Evolutionary conservation across 1,140 invertebrate genomes (phyloP), one percentile per base, ranked within the genome.

Genomic region (Drosophila kurseongensis): DNA sequence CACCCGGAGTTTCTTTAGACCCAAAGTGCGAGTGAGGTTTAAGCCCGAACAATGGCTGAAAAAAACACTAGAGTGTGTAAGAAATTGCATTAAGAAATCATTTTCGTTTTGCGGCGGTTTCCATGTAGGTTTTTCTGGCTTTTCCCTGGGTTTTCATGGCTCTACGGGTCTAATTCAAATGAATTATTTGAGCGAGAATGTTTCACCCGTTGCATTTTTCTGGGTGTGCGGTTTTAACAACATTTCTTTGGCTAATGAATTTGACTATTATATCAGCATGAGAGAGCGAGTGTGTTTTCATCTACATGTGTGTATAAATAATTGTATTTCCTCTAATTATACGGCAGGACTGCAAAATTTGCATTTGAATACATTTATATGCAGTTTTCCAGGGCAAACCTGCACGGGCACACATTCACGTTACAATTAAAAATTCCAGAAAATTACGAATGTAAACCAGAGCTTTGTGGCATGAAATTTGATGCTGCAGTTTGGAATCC

Each of bases 31-130:
- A 66, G 47, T 41, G 58, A 54, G 59, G 35, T 72, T 83, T 62
- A 73, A 80, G 45, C 42, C 23, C 45, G 51, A 84, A 84, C 80
- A 84, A 85, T 72, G 44, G 72, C 18, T 67, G 54, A 32, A 68
- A 76, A 65, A 47, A 57, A 56, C 1, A 42, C 14, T 14, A 58
- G 41, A 63, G 38, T 69, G 51, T 71, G 36, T 35, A 72, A 77
- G 75, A 76, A 86, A 86, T 86, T 86, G 83, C 83, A 88, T 86
- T 86, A 86, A 79, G 83, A 86, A 86, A 86, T 88, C 82, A 86
- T 86, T 88, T 83, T 74, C 59, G 35, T 47, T 51, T 41, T 52
- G 32, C 10, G 41, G 32, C 27, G 16, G 36, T 60, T 42, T 32
- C 55, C 55, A 62, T 56, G 14, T 32, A 7, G 29, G 59, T 1